Evolutionary conservation across 2,888 invertebrate species (phyloP).

Genomic region (Harpalus rubripes): DNA sequence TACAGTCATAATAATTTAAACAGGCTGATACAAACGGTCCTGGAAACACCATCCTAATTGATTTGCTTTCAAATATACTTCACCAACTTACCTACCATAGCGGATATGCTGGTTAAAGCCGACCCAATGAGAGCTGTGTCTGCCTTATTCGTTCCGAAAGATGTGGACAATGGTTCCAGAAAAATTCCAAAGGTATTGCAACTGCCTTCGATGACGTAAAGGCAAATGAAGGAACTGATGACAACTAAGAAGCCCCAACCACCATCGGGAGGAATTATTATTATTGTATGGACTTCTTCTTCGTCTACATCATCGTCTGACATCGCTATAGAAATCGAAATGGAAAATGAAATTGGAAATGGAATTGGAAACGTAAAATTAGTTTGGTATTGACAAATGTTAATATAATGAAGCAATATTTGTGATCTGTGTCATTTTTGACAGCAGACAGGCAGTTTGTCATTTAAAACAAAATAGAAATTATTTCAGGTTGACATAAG

Average conservation of each 20-base stretch:
- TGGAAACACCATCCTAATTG: constrained; percentile 60
- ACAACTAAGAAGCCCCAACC: constrained; percentile 83
- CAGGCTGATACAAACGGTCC: constrained; percentile 74
- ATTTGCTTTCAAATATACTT: neutral
- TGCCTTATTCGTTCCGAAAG: constrained; percentile 71
- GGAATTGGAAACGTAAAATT: too few species aligned
- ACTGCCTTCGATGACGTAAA: constrained; percentile 81
- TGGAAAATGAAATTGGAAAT: too few species aligned
- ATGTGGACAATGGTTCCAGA: constrained; percentile 74
- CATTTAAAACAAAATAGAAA: too few species aligned
- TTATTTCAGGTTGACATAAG: too few species aligned
- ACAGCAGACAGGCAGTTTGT: too few species aligned
- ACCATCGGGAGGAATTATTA: constrained; percentile 80
- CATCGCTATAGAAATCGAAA: neutral
- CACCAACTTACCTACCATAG: constrained; percentile 71
- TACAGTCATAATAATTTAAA: constrained; percentile 74
- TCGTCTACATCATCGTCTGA: neutral
- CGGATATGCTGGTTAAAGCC: constrained; percentile 73
- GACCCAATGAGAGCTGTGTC: constrained; percentile 72
- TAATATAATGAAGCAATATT: too few species aligned
- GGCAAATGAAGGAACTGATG: constrained; percentile 79
- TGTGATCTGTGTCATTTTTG: too few species aligned
- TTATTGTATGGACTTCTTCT: constrained; percentile 69
- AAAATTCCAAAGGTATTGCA: constrained; percentile 82
- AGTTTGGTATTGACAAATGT: too few species aligned